Evolutionary conservation across 2,797 vertebrate species (phyloP).

Genomic region (Ptychadena robeensis): DNA sequence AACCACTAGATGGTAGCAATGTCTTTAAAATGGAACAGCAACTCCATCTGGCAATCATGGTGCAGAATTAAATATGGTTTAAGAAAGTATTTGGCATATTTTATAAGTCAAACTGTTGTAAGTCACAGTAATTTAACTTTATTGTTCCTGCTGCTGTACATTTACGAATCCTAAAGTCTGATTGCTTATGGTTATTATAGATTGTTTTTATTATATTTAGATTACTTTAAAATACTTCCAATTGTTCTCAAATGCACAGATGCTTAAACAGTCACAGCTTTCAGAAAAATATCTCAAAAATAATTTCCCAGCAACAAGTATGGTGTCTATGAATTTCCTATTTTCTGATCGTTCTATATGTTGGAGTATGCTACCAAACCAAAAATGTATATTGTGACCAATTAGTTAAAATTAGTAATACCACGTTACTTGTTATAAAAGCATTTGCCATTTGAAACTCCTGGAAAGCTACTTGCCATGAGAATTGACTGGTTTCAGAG

Average conservation of each 20-base stretch:
- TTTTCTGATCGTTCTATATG: not conserved
- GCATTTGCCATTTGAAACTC: constrained; percentile 5
- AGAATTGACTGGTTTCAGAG: constrained; percentile 27
- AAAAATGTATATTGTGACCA: not conserved
- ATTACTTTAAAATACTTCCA: not conserved
- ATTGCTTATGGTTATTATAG: not conserved
- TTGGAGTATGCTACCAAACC: not conserved
- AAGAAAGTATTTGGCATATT: not conserved
- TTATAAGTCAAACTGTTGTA: not conserved
- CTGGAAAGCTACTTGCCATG: constrained; percentile 14
- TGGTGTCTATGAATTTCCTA: not conserved
- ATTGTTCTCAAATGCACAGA: too few relatives aligned
- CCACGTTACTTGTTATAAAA: not conserved
- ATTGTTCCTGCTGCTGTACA: not conserved
- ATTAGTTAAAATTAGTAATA: not conserved
- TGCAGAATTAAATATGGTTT: not conserved
- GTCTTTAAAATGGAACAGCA: not conserved
- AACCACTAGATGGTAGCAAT: constrained; percentile 28
- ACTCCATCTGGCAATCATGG: constrained; percentile 30
- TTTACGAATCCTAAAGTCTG: too few relatives aligned
- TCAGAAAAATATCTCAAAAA: not conserved
- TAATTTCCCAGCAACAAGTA: not conserved
- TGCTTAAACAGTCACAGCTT: not conserved
- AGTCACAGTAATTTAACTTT: not conserved
- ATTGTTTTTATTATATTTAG: not conserved